phyloP scores from a whole-genome alignment of 2,113 vertebrate species.

The Paratilapia polleni region DNA sequence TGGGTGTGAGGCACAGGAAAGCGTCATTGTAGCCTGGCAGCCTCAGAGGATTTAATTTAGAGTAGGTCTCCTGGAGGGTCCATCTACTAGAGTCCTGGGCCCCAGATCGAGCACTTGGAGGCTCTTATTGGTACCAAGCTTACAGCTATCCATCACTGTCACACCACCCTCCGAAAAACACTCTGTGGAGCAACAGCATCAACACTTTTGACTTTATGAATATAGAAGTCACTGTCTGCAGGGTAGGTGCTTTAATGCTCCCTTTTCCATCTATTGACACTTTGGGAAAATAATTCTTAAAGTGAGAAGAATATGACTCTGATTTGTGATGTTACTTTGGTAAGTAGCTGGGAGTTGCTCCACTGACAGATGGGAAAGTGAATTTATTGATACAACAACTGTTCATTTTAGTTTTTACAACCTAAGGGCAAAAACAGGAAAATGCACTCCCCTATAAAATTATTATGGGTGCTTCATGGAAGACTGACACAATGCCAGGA shows the following conservation, averaged over 20 bases:
- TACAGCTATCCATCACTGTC: constrained; percentile 84
- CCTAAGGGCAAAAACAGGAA: constrained; percentile 26
- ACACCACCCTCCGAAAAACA: constrained; percentile 49
- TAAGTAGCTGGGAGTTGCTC: constrained; percentile 28
- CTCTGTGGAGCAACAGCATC: constrained; percentile 46
- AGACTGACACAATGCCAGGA: background rate
- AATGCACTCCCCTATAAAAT: background rate
- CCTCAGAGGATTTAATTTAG: constrained; percentile 83
- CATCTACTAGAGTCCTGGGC: constrained; percentile 58
- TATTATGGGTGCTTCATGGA: background rate
- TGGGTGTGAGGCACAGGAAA: constrained; percentile 60
- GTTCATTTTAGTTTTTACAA: constrained; percentile 37
- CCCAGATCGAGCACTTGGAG: constrained; percentile 60
- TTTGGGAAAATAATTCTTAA: background rate
- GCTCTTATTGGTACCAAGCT: constrained; percentile 76
- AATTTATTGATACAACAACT: constrained; percentile 6
- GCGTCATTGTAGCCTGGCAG: constrained; percentile 66
- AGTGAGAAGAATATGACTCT: constrained; percentile 5
- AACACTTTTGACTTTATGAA: constrained; percentile 40
- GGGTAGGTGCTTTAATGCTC: constrained; percentile 5
- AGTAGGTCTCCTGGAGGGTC: constrained; percentile 73
- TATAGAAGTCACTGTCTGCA: constrained; percentile 33
- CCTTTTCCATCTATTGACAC: background rate
- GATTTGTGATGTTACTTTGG: constrained; percentile 21
- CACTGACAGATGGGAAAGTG: constrained; percentile 20